Evolutionary conservation across 2,888 invertebrate genomes (phyloP).

Genomic region (Meloe dianella): DNA sequence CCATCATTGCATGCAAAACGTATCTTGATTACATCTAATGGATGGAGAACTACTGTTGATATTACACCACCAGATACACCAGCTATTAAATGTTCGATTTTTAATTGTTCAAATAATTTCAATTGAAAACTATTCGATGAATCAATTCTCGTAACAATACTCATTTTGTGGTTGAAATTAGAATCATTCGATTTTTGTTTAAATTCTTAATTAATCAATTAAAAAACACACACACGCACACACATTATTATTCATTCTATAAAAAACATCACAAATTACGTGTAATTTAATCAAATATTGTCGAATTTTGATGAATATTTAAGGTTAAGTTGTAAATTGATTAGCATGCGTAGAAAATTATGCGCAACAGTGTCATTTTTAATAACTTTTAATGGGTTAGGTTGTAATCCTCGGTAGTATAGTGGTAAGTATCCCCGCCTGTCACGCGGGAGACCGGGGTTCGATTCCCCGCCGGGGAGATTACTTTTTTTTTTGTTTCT

Average conservation of each 20-base stretch:
- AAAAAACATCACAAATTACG: constrained; percentile 1
- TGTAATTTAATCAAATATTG: constrained; percentile 17
- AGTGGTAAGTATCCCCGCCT: constrained; percentile 62
- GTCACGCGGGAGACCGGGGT: constrained; percentile 62
- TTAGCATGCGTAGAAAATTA: neutral
- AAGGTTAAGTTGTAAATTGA: constrained; percentile 17
- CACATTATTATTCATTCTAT: too few relatives aligned
- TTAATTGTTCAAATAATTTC: constrained; percentile 67
- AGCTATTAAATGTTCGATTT: constrained; percentile 93
- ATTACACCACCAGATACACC: constrained; percentile 95
- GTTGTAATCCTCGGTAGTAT: constrained; percentile 62
- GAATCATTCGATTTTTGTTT: neutral
- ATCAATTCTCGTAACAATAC: constrained; percentile 11
- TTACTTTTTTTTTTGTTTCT: constrained; percentile 30
- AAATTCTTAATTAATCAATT: neutral
- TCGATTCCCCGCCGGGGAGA: constrained; percentile 62
- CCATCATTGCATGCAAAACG: constrained; percentile 99
- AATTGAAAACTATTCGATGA: neutral
- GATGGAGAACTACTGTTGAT: constrained; percentile 92
- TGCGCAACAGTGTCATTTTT: too few relatives aligned
- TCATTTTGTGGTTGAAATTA: constrained; percentile 25
- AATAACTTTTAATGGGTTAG: too few relatives aligned
- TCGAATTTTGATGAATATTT: constrained; percentile 19
- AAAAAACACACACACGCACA: too few relatives aligned
- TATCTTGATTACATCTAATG: constrained; percentile 97